phyloP scores from a whole-genome alignment of 2,888 invertebrate genomes.

The Augiades crinisus region DNA sequence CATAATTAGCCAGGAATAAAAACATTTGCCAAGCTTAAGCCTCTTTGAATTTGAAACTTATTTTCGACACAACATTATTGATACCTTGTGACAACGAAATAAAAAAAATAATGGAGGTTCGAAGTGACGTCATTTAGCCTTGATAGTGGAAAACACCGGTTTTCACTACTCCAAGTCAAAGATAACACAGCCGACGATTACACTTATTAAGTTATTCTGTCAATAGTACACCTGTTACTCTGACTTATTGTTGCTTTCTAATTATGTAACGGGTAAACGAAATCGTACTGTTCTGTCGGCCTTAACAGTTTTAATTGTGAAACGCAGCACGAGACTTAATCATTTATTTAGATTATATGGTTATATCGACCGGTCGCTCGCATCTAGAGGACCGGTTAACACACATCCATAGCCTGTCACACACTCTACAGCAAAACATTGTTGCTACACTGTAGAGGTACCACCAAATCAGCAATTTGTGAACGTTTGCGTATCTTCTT shows the following conservation, averaged over 20 bases:
- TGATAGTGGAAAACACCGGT: no score
- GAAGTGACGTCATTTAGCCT: no score
- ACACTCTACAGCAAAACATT: constrained; percentile 38
- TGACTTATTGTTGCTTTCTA: constrained; percentile 45
- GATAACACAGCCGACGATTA: no score
- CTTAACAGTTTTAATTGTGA: constrained; percentile 70
- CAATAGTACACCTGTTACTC: constrained; percentile 11
- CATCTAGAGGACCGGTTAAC: constrained; percentile 66
- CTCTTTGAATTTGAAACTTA: no score
- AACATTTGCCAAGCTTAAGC: no score
- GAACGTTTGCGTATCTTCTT: constrained; percentile 26
- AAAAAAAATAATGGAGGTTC: no score
- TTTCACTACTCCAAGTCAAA: no score
- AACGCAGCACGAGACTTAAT: constrained; percentile 58
- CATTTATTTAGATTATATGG: constrained; percentile 69
- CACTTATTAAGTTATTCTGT: not conserved
- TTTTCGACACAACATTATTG: no score
- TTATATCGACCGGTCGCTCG: constrained; percentile 62
- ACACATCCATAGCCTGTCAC: constrained; percentile 51
- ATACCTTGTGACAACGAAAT: not conserved
- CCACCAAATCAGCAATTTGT: constrained; percentile 45
- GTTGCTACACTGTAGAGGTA: constrained; percentile 34
- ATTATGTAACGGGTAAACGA: constrained; percentile 59
- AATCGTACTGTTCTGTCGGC: constrained; percentile 49
- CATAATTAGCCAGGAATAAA: no score